Conservation (phyloP, 92 coral and sea anemone species). For the Porites lobata region DNA sequence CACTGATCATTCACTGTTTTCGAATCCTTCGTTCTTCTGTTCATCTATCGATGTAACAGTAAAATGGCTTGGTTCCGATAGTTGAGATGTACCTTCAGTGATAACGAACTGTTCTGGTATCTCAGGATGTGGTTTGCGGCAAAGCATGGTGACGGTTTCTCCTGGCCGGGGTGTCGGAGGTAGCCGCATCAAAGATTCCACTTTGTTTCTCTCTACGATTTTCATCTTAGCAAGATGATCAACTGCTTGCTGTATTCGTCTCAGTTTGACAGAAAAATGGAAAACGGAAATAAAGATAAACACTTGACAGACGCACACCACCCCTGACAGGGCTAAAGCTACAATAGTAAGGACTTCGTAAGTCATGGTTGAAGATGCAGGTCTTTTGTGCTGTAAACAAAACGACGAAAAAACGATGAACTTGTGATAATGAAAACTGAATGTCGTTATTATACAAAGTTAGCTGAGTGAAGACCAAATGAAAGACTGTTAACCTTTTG, state of each 20-base stretch:
- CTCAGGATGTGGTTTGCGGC: slow-evolving; percentile 1
- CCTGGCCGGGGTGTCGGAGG: background rate
- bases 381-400: background rate
- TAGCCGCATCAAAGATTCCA: background rate
- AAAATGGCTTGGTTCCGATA: background rate
- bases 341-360: background rate
- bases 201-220: background rate
- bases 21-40: slow-evolving; percentile 14
- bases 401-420: background rate
- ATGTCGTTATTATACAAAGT: background rate
- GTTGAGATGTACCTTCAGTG: background rate
- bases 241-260: background rate
- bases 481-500: background rate
- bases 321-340: slow-evolving; percentile 9
- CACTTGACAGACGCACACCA: slow-evolving; percentile 9
- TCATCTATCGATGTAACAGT: background rate
- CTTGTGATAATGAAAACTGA: background rate
- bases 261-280: background rate
- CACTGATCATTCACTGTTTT: background rate
- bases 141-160: slow-evolving; percentile 18
- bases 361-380: background rate
- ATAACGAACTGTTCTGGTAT: slow-evolving; percentile 6
- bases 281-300: background rate
- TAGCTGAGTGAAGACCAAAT: background rate
- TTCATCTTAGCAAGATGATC: background rate